Conservation (phyloP, 2,113 vertebrate genomes). For the Mesoclemmys tuberculata region DNA sequence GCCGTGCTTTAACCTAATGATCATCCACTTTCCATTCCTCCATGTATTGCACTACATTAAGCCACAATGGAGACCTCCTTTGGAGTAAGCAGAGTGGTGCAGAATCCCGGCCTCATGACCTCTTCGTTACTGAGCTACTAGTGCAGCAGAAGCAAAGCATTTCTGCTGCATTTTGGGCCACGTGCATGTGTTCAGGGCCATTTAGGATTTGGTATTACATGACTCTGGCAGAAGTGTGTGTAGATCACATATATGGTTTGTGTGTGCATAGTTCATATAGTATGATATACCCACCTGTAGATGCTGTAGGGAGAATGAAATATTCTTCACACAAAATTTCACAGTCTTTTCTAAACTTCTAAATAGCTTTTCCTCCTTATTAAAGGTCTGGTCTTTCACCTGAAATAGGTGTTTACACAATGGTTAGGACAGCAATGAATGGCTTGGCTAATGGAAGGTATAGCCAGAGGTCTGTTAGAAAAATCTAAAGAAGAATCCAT, state of each 20-base stretch:
- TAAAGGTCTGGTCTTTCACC: slow-evolving; percentile 94
- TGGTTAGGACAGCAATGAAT: slow-evolving; percentile 11
- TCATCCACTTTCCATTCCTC: not conserved
- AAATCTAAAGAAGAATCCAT: not conserved
- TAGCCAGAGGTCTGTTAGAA: not conserved
- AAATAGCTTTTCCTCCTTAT: slow-evolving; percentile 93
- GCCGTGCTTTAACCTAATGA: not conserved
- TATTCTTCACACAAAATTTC: slow-evolving; percentile 87
- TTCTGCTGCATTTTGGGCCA: not conserved
- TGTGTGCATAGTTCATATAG: not conserved
- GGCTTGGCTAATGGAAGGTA: slow-evolving; percentile 9
- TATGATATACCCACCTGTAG: slow-evolving; percentile 81
- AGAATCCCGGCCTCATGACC: not conserved
- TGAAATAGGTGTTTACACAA: slow-evolving; percentile 64
- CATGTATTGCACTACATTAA: not conserved
- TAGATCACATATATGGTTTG: not conserved
- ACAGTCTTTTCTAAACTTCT: slow-evolving; percentile 92
- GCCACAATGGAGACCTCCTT: not conserved
- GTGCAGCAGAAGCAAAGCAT: not conserved
- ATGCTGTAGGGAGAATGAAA: slow-evolving; percentile 83
- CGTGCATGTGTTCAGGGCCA: not conserved
- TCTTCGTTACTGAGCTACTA: not conserved
- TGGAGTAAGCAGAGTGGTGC: not conserved
- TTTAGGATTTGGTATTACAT: not conserved
- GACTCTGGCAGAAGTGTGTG: not conserved